Base-by-base conservation (phyloP, 2,888 invertebrate genomes). In the Cremastinae sp. region DNA sequence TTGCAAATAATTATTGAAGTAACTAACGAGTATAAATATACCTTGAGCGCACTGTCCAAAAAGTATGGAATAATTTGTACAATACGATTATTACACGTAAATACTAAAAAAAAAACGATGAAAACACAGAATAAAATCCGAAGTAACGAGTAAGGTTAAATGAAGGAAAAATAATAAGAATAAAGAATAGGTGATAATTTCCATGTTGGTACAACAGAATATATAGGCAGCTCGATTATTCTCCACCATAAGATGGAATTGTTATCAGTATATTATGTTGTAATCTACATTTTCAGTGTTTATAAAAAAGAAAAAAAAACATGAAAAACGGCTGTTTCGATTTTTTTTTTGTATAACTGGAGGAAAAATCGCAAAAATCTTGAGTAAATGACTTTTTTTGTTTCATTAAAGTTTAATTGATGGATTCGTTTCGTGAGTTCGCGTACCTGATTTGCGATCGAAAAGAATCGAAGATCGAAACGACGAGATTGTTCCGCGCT, bases 11-110 rank as follows among this genome's bases (percentile, higher is more conserved):
- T 78, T 66, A 79, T 74, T 59, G 54, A 75, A 78, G 71, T 51
- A 76, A 28, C 69, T 82, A 85, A 82, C 80, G 80, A 74, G 68
- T 73, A 79, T 81, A 82, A 49, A 64, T 64, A 64, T 41, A 58
- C 51, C 78, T 80, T 74, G 81, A 84, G 84, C 83, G 81, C 86
- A 84, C 82, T 88, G 87, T 88, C 88, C 86, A 85, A 87, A 86
- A 85, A 83, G 86, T 88, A 87, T 87, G 84, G 84, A 87, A 84
- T 84, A 83, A 87, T 86, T 87, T 88, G 87, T 87, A 86, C 84
- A 83, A 86, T 87, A 86, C 79, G 10, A 85, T 84, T 85, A 86
- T 84, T 85, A 85, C 85, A 83, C 81, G 81, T 85, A 81, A 73
- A 62, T 68, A 75, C 34, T 54, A 68, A 54, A 61, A 56, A 34